These are phyloP conservation scores for Eulacestoma nigropectus DNA, from an alignment of 2,113 vertebrate genomes.

Conservation along the genomic window DNA sequence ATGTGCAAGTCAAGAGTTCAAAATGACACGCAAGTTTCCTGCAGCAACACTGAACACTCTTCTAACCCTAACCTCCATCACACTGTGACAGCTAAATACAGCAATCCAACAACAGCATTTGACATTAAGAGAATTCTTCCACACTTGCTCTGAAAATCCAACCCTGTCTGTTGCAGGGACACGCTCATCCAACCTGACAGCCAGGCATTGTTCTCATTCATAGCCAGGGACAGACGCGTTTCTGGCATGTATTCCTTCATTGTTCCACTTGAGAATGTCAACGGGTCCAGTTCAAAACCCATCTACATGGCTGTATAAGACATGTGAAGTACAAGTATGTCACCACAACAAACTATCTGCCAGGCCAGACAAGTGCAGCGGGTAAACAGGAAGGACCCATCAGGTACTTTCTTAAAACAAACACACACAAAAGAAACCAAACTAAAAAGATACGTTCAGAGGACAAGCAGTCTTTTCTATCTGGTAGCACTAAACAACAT, in stretches of 20 bases:
- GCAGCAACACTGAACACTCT: conserved; percentile 30
- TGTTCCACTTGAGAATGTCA: conserved; percentile 18
- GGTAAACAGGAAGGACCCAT: neutral
- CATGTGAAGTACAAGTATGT: neutral
- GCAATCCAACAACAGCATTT: conserved; percentile 39
- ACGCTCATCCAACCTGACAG: conserved; percentile 47
- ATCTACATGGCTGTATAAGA: neutral
- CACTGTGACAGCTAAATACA: conserved; percentile 45
- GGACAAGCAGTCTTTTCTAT: neutral
- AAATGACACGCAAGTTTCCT: conserved; percentile 42
- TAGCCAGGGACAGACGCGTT: neutral
- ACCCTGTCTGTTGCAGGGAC: neutral
- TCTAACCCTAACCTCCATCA: conserved; percentile 52
- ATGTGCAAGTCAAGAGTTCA: conserved; percentile 54
- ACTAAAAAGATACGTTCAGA: neutral
- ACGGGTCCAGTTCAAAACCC: neutral
- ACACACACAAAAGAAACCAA: neutral
- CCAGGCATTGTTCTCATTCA: conserved; percentile 40
- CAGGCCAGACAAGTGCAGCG: neutral
- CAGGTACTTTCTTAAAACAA: neutral
- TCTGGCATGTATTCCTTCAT: neutral
- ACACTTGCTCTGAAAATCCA: neutral
- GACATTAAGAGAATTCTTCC: conserved; percentile 27
- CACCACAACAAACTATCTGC: neutral
- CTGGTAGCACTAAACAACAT: neutral